Percentiles rank a stretch among this genome's conserved stretches.
phyloP scores from a whole-genome alignment of 37 sponge, comb jelly and placozoan species.

The Geodia barretti region DNA sequence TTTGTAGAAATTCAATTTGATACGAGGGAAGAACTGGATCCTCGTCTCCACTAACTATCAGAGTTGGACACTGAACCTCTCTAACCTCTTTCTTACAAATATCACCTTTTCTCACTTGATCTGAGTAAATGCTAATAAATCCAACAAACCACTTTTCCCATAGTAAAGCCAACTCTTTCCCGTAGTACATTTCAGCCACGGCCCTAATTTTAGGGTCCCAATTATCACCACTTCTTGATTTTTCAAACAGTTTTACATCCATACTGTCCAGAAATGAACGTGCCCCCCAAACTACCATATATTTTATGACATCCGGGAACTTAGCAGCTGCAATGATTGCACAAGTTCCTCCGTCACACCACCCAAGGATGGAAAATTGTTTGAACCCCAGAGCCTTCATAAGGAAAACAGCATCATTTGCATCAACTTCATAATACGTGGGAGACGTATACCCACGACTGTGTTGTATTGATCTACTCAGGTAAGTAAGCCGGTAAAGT shows the following conservation, averaged over 20 bases:
- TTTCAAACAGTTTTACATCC: constrained; percentile 16
- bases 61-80: constrained; percentile 21
- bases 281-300: constrained; percentile 20
- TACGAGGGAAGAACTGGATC: constrained; percentile 3
- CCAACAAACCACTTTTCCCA: constrained; percentile 18
- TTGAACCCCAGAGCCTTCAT: constrained; percentile 24
- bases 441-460: no score
- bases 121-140: neutral
- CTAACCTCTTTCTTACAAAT: constrained; percentile 14
- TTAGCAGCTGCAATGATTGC: constrained; percentile 16
- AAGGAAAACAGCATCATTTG: constrained; percentile 7
- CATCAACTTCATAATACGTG: constrained; percentile 9
- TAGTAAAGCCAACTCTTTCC: neutral
- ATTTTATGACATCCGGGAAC: neutral
- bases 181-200: neutral
- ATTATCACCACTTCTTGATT: neutral
- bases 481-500: no score
- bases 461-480: no score
- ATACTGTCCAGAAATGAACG: constrained; percentile 5
- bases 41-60: constrained; percentile 40
- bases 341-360: constrained; percentile 32
- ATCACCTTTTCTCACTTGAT: constrained; percentile 16
- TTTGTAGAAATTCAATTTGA: constrained; percentile 1
- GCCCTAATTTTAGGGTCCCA: constrained; percentile 14
- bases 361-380: constrained; percentile 22